Conservation (phyloP, 1,140 invertebrate genomes). For the Ladona fulva region DNA sequence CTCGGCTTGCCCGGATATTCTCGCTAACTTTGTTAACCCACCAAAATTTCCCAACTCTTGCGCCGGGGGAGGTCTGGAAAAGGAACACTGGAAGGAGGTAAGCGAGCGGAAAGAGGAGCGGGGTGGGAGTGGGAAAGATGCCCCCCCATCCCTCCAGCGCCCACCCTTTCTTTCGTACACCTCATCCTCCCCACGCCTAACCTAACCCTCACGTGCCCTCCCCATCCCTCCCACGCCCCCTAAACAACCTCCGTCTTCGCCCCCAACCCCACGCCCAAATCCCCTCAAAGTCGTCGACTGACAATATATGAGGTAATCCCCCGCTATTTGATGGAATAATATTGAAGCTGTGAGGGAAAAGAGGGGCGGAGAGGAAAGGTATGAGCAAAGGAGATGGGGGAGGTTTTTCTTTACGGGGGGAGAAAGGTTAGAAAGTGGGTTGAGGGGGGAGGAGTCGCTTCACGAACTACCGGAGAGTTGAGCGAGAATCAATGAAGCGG, state of each 20-base stretch:
- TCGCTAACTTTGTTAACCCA: too few relatives aligned
- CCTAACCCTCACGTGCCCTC: slow-evolving; percentile 10
- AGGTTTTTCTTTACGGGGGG: not conserved
- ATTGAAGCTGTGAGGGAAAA: slow-evolving; percentile 18
- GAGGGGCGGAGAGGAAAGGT: not conserved
- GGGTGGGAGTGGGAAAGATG: too few relatives aligned
- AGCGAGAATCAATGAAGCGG: not conserved
- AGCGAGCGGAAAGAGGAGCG: too few relatives aligned
- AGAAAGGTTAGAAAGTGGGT: too few relatives aligned
- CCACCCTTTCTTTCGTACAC: not conserved
- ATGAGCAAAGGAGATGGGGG: slow-evolving; percentile 5
- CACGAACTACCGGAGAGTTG: too few relatives aligned
- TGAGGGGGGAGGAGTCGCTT: too few relatives aligned
- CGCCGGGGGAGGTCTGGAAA: too few relatives aligned
- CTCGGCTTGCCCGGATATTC: too few relatives aligned
- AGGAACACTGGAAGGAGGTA: too few relatives aligned
- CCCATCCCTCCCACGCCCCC: not conserved
- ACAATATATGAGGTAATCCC: slow-evolving; percentile 23
- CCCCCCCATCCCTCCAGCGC: too few relatives aligned
- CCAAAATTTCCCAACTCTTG: too few relatives aligned
- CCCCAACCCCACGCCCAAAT: not conserved
- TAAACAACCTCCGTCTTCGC: not conserved
- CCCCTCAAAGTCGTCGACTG: too few relatives aligned
- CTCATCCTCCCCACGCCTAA: slow-evolving; percentile 16
- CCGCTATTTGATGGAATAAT: slow-evolving; percentile 23